Evolutionary conservation across 2,888 invertebrate genomes (phyloP).

Genomic region (Anoplius nigerrimus): DNA sequence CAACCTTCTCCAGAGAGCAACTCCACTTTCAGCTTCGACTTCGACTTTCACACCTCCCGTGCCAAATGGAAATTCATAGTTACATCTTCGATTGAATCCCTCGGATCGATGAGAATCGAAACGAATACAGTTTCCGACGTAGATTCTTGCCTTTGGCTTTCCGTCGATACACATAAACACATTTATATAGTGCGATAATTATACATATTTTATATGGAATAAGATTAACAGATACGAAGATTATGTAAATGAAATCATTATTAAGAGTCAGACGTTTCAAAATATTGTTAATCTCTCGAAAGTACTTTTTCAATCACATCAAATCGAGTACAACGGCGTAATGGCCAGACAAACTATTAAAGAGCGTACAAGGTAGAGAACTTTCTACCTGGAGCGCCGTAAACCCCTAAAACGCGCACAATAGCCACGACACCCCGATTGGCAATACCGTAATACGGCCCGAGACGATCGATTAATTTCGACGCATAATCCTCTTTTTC

Average conservation of each 20-base stretch:
- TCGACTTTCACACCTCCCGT: slow-evolving; percentile 40
- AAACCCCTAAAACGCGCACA: slow-evolving; percentile 60
- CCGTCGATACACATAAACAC: no score
- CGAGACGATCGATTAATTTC: slow-evolving; percentile 10
- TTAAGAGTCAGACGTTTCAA: no score
- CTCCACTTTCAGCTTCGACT: slow-evolving; percentile 41
- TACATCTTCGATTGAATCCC: slow-evolving; percentile 36
- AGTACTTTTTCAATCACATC: no score
- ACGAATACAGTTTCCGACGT: neutral
- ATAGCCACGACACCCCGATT: slow-evolving; percentile 44
- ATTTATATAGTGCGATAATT: no score
- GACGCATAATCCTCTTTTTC: slow-evolving; percentile 48
- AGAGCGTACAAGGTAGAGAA: slow-evolving; percentile 62
- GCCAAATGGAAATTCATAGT: slow-evolving; percentile 47
- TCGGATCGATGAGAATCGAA: slow-evolving; percentile 1
- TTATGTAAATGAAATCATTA: no score
- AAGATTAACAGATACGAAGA: no score
- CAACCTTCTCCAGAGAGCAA: slow-evolving; percentile 37
- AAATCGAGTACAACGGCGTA: no score
- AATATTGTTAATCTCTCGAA: no score
- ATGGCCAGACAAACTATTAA: slow-evolving; percentile 55
- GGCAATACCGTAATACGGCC: neutral
- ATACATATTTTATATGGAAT: no score
- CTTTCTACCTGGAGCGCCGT: slow-evolving; percentile 71
- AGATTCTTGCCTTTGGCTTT: slow-evolving; percentile 4